Evolutionary conservation across 2,888 invertebrate species (phyloP).

Genomic region (Oxytorus armatus): DNA sequence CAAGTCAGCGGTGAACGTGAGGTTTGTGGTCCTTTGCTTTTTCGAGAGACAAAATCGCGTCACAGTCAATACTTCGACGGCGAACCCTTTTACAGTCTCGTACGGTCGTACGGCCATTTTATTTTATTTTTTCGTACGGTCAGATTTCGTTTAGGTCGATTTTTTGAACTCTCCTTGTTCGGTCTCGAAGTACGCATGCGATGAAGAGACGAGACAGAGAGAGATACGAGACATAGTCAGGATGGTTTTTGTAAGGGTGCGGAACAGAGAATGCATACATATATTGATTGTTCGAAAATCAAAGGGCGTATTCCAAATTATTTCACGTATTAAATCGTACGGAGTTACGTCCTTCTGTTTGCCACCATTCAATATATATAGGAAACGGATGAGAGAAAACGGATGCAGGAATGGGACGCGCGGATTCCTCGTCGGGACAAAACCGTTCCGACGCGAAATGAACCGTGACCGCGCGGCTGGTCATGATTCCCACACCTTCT

Average conservation of each 20-base stretch:
- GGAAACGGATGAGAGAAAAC: slow-evolving; percentile 49
- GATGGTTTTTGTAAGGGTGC: slow-evolving; percentile 14
- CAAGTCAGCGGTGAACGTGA: not conserved
- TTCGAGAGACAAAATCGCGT: slow-evolving; percentile 45
- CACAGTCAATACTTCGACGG: slow-evolving; percentile 63
- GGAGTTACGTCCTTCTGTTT: slow-evolving; percentile 1
- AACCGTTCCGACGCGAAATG: slow-evolving; percentile 71
- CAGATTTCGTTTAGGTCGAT: slow-evolving; percentile 31
- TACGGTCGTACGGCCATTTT: slow-evolving; percentile 74
- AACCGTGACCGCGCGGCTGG: slow-evolving; percentile 76
- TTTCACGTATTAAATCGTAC: not conserved
- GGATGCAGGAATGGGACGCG: slow-evolving; percentile 19
- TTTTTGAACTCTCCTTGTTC: slow-evolving; percentile 25
- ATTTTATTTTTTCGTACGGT: slow-evolving; percentile 59
- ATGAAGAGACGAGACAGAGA: slow-evolving; percentile 24
- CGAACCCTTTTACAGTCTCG: slow-evolving; percentile 79
- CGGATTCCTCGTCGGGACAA: slow-evolving; percentile 51
- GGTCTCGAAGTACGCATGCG: slow-evolving; percentile 61
- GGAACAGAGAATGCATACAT: not conserved
- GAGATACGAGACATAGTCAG: slow-evolving; percentile 34
- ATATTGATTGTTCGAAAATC: not conserved
- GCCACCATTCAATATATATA: not conserved
- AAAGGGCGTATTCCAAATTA: slow-evolving; percentile 1
- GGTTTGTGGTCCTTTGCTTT: slow-evolving; percentile 7
- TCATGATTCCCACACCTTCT: slow-evolving; percentile 71